Evolutionary conservation across 2,113 vertebrate genomes (phyloP).

Genomic region (Leptocoma aspasia): DNA sequence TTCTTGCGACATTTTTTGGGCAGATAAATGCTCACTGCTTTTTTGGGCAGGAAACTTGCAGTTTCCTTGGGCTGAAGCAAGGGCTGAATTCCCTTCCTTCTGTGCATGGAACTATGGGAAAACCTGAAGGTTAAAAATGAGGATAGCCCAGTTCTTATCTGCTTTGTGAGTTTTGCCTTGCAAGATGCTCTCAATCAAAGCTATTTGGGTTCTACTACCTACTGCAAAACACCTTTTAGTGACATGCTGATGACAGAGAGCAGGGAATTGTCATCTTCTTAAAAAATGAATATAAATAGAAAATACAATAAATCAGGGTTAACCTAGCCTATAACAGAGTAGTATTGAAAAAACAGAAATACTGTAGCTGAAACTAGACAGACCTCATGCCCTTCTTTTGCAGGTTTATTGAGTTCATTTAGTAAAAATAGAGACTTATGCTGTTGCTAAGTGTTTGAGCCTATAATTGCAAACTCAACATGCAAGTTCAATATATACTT

Average conservation of each 20-base stretch:
- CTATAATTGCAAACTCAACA: background rate
- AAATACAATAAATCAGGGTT: background rate
- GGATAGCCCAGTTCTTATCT: background rate
- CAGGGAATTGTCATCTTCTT: background rate
- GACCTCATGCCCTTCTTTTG: background rate
- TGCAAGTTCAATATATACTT: background rate
- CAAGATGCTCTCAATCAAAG: background rate
- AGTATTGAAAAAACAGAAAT: background rate
- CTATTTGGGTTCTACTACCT: background rate
- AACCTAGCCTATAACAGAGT: background rate
- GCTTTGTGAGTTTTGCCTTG: background rate
- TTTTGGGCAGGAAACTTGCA: background rate
- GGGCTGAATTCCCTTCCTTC: background rate
- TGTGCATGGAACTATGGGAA: background rate
- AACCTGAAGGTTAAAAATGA: background rate
- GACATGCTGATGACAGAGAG: background rate
- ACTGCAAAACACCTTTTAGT: background rate
- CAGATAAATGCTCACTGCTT: background rate
- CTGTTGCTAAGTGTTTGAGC: background rate
- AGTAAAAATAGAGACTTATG: background rate
- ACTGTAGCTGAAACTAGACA: background rate
- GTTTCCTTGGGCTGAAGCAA: background rate
- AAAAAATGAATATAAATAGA: background rate
- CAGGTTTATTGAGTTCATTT: background rate
- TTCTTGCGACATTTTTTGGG: background rate